phyloP scores from a whole-genome alignment of 1,140 invertebrate genomes.

The Apolygus lucorum region DNA sequence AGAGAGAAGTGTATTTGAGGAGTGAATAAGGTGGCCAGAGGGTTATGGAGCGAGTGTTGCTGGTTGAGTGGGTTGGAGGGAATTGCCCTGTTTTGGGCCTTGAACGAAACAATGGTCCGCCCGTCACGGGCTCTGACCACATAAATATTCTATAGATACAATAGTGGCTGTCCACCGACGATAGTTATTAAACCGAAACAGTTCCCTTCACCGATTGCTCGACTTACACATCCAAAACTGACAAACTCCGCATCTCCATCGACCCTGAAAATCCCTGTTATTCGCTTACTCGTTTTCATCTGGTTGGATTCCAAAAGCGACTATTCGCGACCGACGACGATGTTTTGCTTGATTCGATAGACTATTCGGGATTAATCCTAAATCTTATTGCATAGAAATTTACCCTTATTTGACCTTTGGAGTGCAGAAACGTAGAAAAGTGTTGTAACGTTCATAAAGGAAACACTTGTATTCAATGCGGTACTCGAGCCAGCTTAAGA shows the following conservation, averaged over 20 bases:
- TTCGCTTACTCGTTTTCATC: no score
- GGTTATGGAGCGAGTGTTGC: constrained; percentile 14
- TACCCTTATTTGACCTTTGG: no score
- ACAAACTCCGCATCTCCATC: neutral
- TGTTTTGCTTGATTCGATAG: no score
- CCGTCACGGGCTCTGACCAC: constrained; percentile 18
- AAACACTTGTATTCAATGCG: no score
- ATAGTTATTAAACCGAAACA: constrained; percentile 22
- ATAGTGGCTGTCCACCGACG: constrained; percentile 21
- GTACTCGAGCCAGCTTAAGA: no score
- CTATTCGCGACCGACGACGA: no score
- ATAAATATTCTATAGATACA: constrained; percentile 24
- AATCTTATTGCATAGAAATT: no score
- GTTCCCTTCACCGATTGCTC: constrained; percentile 6
- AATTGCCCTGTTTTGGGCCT: constrained; percentile 24
- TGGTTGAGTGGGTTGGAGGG: constrained; percentile 22
- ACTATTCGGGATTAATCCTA: no score
- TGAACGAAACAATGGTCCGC: constrained; percentile 19
- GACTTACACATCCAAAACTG: neutral
- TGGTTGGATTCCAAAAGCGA: no score
- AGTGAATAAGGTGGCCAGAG: constrained; percentile 12
- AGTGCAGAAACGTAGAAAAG: no score
- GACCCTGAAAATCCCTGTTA: no score
- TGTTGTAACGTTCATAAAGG: no score
- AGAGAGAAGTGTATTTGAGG: constrained; percentile 15